These are phyloP conservation scores for Drosophila dives DNA, from an alignment of 2,888 invertebrate species.

Conservation along the genomic window DNA sequence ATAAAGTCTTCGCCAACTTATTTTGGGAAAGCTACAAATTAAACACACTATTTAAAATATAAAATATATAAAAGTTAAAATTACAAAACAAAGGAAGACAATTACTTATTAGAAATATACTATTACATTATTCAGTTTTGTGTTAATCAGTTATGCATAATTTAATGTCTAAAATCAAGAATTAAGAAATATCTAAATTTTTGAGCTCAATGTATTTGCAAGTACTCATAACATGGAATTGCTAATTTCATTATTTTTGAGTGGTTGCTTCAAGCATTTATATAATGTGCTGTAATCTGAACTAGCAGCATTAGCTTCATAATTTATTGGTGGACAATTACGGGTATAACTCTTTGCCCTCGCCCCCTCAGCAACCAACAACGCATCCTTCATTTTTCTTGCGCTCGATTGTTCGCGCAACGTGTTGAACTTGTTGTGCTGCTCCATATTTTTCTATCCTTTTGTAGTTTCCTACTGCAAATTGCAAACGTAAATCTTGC, in stretches of 20 bases:
- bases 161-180: not conserved
- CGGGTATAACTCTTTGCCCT: slow-evolving; percentile 45
- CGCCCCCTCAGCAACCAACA: not conserved
- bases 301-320: slow-evolving; percentile 41
- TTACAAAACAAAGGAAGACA: not conserved
- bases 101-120: not conserved
- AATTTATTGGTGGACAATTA: slow-evolving; percentile 54
- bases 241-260: not conserved
- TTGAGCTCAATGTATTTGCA: not conserved
- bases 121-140: not conserved
- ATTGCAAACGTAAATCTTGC: slow-evolving; percentile 72
- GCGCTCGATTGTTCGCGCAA: slow-evolving; percentile 43
- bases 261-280: slow-evolving; percentile 13
- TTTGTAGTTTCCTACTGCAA: slow-evolving; percentile 47
- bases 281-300: slow-evolving; percentile 16
- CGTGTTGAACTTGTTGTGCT: slow-evolving; percentile 69
- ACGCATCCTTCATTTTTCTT: not conserved
- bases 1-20: not conserved
- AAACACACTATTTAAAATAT: not conserved
- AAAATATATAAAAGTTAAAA: not conserved
- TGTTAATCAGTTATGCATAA: not conserved
- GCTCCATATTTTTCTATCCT: slow-evolving; percentile 7
- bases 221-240: not conserved
- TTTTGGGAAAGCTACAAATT: not conserved
- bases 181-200: not conserved